These are phyloP conservation scores for Megathymus violae DNA, from an alignment of 1,140 invertebrate genomes.

Conservation along the genomic window DNA sequence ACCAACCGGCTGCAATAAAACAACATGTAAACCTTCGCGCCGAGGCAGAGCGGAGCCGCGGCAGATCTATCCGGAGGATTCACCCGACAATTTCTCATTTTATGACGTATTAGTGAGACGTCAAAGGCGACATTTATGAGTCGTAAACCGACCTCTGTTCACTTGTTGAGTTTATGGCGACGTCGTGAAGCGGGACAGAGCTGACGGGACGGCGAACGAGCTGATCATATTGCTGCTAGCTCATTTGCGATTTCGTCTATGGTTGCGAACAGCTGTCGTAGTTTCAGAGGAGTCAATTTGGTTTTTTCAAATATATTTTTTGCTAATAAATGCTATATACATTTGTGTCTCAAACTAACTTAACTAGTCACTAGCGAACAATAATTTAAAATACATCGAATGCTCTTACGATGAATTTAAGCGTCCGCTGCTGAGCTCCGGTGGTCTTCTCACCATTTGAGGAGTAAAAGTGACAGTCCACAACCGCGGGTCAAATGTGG, in stretches of 20 bases:
- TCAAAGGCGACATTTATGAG: conserved; percentile 73
- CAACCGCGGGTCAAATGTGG: too few relatives aligned
- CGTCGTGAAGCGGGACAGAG: conserved; percentile 27
- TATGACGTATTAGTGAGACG: conserved; percentile 79
- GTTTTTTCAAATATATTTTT: too few relatives aligned
- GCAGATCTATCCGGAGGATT: conserved; percentile 31
- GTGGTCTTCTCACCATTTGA: too few relatives aligned
- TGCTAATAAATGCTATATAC: too few relatives aligned
- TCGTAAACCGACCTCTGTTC: conserved; percentile 74
- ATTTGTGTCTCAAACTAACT: too few relatives aligned
- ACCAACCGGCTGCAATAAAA: conserved; percentile 23
- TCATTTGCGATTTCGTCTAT: conserved; percentile 28
- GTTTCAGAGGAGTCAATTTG: too few relatives aligned
- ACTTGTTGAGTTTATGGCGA: conserved; percentile 76
- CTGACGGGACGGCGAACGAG: conserved; percentile 4
- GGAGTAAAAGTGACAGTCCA: too few relatives aligned
- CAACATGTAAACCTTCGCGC: conserved; percentile 21
- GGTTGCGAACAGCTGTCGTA: too few relatives aligned
- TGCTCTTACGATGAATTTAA: too few relatives aligned
- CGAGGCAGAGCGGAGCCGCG: conserved; percentile 12
- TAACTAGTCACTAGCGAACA: too few relatives aligned
- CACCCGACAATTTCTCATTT: conserved; percentile 49
- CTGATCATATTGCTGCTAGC: conserved; percentile 1
- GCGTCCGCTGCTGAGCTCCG: too few relatives aligned
- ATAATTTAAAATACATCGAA: too few relatives aligned